Evolutionary conservation across 2,113 vertebrate species (phyloP).

Genomic region (Dinomys branickii): DNA sequence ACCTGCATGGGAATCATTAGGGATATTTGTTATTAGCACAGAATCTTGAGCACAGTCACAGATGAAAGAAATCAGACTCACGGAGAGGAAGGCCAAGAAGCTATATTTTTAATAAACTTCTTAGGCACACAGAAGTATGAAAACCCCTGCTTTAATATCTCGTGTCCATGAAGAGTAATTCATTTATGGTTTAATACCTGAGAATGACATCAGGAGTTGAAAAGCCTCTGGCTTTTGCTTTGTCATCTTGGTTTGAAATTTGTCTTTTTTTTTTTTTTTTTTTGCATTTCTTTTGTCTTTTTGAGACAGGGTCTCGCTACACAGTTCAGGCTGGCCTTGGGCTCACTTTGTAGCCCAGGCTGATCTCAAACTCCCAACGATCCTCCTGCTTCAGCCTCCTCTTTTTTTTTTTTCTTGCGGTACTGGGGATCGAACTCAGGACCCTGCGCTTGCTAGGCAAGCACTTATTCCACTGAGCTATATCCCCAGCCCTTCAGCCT

Average conservation of each 20-base stretch:
- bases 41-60: background rate
- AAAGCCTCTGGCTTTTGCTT: background rate
- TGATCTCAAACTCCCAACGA: no score
- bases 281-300: no score
- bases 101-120: constrained; percentile 3
- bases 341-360: no score
- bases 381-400: no score
- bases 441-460: no score
- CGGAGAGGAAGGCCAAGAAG: constrained; percentile 13
- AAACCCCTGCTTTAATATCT: constrained; percentile 5
- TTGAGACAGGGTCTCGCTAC: no score
- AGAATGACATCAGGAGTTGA: background rate
- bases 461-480: no score
- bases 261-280: background rate
- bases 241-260: background rate
- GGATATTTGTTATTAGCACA: background rate
- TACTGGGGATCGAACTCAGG: no score
- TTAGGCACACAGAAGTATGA: background rate
- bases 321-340: no score
- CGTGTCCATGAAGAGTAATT: background rate
- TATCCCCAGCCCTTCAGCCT: background rate
- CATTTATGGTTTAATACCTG: background rate
- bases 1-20: background rate
- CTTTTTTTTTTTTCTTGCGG: background rate
- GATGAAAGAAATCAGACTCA: background rate